Conservation (phyloP, 1,140 invertebrate genomes). For the Sinonovacula constricta region DNA sequence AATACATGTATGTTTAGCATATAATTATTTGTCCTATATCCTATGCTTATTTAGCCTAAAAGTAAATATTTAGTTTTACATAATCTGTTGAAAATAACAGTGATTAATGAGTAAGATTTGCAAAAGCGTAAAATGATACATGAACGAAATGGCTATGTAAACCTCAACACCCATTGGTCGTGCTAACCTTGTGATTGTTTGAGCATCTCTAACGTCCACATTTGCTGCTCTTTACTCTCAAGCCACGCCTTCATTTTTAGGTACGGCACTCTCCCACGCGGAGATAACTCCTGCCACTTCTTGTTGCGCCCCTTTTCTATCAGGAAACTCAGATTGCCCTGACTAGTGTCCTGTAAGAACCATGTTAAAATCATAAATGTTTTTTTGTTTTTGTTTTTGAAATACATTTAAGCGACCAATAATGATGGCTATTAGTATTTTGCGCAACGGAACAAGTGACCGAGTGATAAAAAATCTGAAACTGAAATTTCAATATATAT, state of each 20-base stretch:
- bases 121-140: neutral
- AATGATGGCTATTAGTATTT: too few species aligned
- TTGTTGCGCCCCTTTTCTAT: conserved; percentile 48
- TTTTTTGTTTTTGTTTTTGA: too few species aligned
- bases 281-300: conserved; percentile 42
- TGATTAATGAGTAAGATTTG: neutral
- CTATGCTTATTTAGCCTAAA: too few species aligned
- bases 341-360: conserved; percentile 45
- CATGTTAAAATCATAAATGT: too few species aligned
- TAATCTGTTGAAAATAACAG: too few species aligned
- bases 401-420: too few species aligned
- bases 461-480: too few species aligned
- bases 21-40: too few species aligned
- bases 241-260: conserved; percentile 47
- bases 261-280: conserved; percentile 33
- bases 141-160: neutral
- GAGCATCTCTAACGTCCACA: conserved; percentile 35
- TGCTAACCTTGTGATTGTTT: conserved; percentile 42
- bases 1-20: too few species aligned
- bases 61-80: too few species aligned
- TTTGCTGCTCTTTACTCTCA: conserved; percentile 36
- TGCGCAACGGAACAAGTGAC: too few species aligned
- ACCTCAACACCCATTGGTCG: neutral
- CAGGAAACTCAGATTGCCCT: conserved; percentile 49
- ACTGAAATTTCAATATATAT: too few species aligned